Conservation (phyloP, 1,140 invertebrate species). For the Neelides sp. region DNA sequence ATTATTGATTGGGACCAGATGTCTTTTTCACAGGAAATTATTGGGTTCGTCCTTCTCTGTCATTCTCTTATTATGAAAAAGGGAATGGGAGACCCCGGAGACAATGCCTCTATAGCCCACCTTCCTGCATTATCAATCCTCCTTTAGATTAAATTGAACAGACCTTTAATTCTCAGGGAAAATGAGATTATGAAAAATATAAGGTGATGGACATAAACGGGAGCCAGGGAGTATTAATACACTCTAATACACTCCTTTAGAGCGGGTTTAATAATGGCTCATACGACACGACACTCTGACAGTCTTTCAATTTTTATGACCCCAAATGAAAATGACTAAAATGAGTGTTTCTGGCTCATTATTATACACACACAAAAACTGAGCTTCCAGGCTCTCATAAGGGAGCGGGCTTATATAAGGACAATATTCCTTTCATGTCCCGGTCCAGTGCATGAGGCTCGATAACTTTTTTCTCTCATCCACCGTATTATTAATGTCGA, state of each 20-base stretch:
- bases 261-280: too few relatives aligned
- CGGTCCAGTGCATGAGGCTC: too few relatives aligned
- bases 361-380: too few relatives aligned
- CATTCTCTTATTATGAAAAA: slow-evolving; percentile 2
- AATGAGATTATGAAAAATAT: slow-evolving; percentile 19
- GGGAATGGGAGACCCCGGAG: background rate
- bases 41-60: slow-evolving; percentile 21
- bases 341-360: too few relatives aligned
- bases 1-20: slow-evolving; percentile 28
- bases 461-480: too few relatives aligned
- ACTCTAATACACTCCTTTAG: slow-evolving; percentile 3
- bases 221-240: background rate
- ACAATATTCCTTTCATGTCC: too few relatives aligned
- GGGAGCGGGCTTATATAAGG: too few relatives aligned
- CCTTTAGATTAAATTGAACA: slow-evolving; percentile 8
- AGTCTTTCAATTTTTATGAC: slow-evolving; percentile 10
- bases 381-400: too few relatives aligned
- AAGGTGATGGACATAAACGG: slow-evolving; percentile 6
- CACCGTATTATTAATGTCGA: too few relatives aligned
- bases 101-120: background rate
- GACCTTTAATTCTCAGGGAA: slow-evolving; percentile 20
- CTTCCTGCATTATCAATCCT: background rate
- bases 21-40: slow-evolving; percentile 30
- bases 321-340: too few relatives aligned
- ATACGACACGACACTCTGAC: slow-evolving; percentile 6